Conservation (phyloP, 1,140 invertebrate species). For the Cryptotermes secundus region DNA sequence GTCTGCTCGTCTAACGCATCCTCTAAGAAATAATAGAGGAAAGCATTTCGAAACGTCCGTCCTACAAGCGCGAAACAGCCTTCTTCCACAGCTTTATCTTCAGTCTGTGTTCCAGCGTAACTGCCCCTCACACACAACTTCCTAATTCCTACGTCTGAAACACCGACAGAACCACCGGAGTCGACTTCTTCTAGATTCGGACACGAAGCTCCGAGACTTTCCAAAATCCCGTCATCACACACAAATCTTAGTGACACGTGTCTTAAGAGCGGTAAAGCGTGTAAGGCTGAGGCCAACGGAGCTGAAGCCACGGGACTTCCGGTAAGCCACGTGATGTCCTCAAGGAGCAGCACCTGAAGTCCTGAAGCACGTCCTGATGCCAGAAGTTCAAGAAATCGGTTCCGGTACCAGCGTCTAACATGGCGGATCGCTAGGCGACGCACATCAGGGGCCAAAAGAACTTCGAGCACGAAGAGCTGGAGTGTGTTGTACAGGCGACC, state of each 20-base stretch:
- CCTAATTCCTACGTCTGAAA: conserved; percentile 32
- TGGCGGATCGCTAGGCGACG: conserved; percentile 30
- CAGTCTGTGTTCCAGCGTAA: not conserved
- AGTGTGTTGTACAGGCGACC: conserved; percentile 30
- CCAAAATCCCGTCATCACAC: conserved; percentile 34
- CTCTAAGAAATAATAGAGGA: conserved; percentile 32
- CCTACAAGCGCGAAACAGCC: not conserved
- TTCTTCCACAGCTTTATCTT: not conserved
- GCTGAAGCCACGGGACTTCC: conserved; percentile 29
- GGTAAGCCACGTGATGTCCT: conserved; percentile 35
- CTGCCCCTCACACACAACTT: conserved; percentile 27
- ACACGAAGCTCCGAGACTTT: conserved; percentile 33
- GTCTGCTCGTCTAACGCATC: conserved; percentile 28
- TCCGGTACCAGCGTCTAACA: conserved; percentile 33
- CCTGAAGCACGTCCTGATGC: conserved; percentile 28
- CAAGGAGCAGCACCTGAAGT: conserved; percentile 29
- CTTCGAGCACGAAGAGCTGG: conserved; percentile 32
- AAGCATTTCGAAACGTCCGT: not conserved
- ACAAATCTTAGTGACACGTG: conserved; percentile 33
- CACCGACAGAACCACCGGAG: conserved; percentile 32
- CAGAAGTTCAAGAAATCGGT: conserved; percentile 28
- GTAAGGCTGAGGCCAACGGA: conserved; percentile 27
- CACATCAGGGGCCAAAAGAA: conserved; percentile 31
- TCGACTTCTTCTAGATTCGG: conserved; percentile 34
- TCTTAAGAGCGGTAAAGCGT: conserved; percentile 26